Evolutionary conservation across 2,113 vertebrate species (phyloP).

Genomic region (Nyctibius bracteatus): DNA sequence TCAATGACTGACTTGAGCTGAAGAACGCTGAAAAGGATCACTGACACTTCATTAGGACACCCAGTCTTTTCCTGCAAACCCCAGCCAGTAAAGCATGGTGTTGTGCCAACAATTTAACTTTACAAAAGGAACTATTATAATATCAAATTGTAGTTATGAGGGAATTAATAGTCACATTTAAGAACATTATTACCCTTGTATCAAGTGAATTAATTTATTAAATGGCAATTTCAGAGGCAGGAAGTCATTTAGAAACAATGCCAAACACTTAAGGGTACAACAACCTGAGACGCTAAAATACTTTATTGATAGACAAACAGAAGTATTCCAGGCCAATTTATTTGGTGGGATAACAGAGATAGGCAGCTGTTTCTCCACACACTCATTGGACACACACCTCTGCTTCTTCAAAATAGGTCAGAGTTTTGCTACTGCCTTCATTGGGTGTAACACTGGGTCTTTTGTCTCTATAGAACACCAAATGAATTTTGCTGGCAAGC

Average conservation of each 20-base stretch:
- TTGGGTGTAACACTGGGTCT: neutral
- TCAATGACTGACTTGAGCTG: neutral
- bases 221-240: neutral
- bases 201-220: constrained; percentile 33
- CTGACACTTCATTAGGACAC: neutral
- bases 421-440: neutral
- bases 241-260: neutral
- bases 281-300: neutral
- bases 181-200: constrained; percentile 9
- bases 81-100: neutral
- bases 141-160: constrained; percentile 2
- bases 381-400: neutral
- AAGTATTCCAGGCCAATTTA: neutral
- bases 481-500: neutral
- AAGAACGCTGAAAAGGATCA: neutral
- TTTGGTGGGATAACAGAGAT: neutral
- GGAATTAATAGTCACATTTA: constrained; percentile 13
- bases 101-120: constrained; percentile 18
- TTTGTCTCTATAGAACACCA: neutral
- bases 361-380: neutral
- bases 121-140: neutral
- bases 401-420: neutral
- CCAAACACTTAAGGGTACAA: neutral
- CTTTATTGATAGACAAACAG: neutral
- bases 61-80: neutral